Evolutionary conservation across 2,888 invertebrate genomes (phyloP).

Genomic region (Rugalucina vietnamica): DNA sequence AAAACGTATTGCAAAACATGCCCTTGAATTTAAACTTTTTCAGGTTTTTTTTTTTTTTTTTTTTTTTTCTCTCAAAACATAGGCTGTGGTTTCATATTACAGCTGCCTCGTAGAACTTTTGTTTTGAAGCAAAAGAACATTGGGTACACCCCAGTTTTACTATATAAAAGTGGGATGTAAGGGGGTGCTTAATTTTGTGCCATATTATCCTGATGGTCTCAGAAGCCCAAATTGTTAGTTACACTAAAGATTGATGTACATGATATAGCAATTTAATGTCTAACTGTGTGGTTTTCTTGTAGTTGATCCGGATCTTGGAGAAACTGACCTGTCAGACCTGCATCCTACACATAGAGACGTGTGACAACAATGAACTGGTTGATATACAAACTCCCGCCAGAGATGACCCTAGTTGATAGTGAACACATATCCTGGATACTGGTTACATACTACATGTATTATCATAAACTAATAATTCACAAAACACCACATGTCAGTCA

Average conservation of each 20-base stretch:
- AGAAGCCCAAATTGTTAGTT: background rate
- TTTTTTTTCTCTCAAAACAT: too few relatives aligned
- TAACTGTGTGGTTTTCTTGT: constrained; percentile 45
- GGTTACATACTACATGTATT: too few relatives aligned
- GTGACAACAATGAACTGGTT: background rate
- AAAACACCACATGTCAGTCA: too few relatives aligned
- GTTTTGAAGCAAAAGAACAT: background rate
- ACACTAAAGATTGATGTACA: too few relatives aligned
- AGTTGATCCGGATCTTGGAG: constrained; percentile 71
- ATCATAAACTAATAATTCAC: too few relatives aligned
- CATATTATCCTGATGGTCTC: background rate
- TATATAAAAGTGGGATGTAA: background rate
- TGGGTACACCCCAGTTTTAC: background rate
- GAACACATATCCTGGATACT: too few relatives aligned
- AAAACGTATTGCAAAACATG: too few relatives aligned
- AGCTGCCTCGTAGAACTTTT: background rate
- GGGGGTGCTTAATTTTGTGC: background rate
- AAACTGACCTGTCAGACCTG: constrained; percentile 58
- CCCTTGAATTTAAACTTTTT: too few relatives aligned
- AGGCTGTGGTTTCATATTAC: too few relatives aligned
- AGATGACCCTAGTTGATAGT: background rate
- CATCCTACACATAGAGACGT: constrained; percentile 34
- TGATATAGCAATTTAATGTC: too few relatives aligned
- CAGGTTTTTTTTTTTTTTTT: too few relatives aligned
- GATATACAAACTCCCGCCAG: background rate